Percentiles rank a stretch among this genome's conserved stretches.
These are phyloP conservation scores for Pseudococcus jackbeardsleyi DNA, from an alignment of 2,888 invertebrate genomes.

Conservation along the genomic window DNA sequence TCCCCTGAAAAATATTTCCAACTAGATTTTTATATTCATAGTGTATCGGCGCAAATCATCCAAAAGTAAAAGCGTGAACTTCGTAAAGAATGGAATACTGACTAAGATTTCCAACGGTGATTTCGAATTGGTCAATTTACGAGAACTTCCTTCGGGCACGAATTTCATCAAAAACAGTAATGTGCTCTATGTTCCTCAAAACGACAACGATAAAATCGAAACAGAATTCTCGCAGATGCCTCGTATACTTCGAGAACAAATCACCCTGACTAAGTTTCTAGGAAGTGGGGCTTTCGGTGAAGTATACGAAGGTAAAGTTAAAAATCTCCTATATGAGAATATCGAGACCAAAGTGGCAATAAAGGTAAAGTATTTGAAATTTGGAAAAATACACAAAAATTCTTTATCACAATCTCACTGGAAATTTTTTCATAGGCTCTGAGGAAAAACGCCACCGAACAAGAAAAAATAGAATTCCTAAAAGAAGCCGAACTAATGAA, in stretches of 20 bases:
- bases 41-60: slow-evolving; percentile 29
- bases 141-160: slow-evolving; percentile 82
- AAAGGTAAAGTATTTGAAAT: slow-evolving; percentile 75
- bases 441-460: slow-evolving; percentile 89
- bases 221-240: slow-evolving; percentile 85
- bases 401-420: background rate
- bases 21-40: background rate
- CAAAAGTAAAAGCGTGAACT: slow-evolving; percentile 45
- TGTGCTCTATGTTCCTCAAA: slow-evolving; percentile 81
- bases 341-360: slow-evolving; percentile 87
- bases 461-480: slow-evolving; percentile 92
- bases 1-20: background rate
- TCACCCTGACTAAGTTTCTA: slow-evolving; percentile 88
- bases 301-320: slow-evolving; percentile 92
- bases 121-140: slow-evolving; percentile 86
- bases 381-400: background rate
- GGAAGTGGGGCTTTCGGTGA: slow-evolving; percentile 98
- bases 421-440: slow-evolving; percentile 77
- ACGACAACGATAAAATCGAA: slow-evolving; percentile 72
- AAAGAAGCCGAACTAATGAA: slow-evolving; percentile 98
- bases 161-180: slow-evolving; percentile 87
- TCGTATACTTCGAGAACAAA: slow-evolving; percentile 87
- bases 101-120: slow-evolving; percentile 71
- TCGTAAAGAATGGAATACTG: slow-evolving; percentile 56
- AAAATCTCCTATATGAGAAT: slow-evolving; percentile 75